Percentiles rank a stretch among this genome's conserved stretches.
These are phyloP conservation scores for Micoletzkya japonica DNA, from an alignment of 2,888 invertebrate genomes.

Conservation along the genomic window DNA sequence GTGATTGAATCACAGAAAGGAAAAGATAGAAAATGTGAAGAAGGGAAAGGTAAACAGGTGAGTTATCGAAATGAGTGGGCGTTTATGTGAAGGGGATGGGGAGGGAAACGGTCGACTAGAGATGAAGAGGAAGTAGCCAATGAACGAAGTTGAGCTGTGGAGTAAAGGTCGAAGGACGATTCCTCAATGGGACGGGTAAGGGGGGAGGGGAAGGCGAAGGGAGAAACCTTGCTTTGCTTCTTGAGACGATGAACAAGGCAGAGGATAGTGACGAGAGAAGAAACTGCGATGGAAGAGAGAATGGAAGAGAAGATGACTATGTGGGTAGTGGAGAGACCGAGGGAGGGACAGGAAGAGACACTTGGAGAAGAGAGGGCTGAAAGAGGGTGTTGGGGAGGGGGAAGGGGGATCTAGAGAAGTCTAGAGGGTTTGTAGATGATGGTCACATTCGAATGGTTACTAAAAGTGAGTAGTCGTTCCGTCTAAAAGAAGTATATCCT, in stretches of 20 bases:
- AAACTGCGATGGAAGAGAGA: constrained; percentile 13
- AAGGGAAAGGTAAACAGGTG: too few relatives aligned
- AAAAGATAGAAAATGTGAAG: too few relatives aligned
- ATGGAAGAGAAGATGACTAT: constrained; percentile 21
- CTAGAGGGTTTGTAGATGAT: background rate
- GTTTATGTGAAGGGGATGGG: constrained; percentile 24
- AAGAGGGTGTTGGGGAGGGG: background rate
- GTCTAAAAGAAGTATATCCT: too few relatives aligned
- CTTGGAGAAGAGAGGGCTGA: background rate
- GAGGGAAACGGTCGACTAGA: constrained; percentile 15
- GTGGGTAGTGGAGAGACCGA: constrained; percentile 27
- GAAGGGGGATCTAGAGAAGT: background rate
- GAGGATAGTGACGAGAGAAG: constrained; percentile 24
- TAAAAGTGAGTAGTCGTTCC: too few relatives aligned
- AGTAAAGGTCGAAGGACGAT: constrained; percentile 19
- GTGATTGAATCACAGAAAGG: too few relatives aligned
- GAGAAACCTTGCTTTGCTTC: constrained; percentile 15
- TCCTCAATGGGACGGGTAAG: background rate
- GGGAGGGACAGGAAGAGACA: constrained; percentile 12
- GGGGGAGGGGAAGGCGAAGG: background rate
- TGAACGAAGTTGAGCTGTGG: constrained; percentile 24
- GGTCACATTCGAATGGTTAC: too few relatives aligned
- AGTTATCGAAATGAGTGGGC: too few relatives aligned
- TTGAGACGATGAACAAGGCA: constrained; percentile 13
- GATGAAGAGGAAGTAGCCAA: constrained; percentile 17